Evolutionary conservation across 2,888 invertebrate genomes (phyloP).

Genomic region (Synergus umbraculus): DNA sequence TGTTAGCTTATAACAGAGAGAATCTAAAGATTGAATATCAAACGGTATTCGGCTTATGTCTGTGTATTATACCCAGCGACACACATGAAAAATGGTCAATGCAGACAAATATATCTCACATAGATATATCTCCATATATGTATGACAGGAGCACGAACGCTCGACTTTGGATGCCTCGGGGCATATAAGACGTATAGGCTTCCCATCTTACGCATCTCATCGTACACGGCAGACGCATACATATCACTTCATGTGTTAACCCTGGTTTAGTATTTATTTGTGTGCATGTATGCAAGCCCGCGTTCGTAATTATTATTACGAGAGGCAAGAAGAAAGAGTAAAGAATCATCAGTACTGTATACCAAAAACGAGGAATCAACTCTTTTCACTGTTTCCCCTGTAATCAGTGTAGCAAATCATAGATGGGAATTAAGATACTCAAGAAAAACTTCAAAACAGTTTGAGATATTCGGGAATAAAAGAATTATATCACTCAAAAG

Average conservation of each 20-base stretch:
- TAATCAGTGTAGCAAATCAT: conserved; percentile 58
- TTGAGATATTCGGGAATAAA: background rate
- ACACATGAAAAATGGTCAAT: conserved; percentile 1
- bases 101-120: conserved; percentile 18
- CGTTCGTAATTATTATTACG: conserved; percentile 68
- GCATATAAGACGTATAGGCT: conserved; percentile 67
- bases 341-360: conserved; percentile 53
- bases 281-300: conserved; percentile 49
- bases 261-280: conserved; percentile 47
- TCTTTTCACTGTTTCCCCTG: conserved; percentile 65
- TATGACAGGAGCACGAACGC: conserved; percentile 58
- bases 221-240: conserved; percentile 63
- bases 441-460: background rate
- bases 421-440: background rate
- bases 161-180: conserved; percentile 62
- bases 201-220: conserved; percentile 69
- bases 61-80: background rate
- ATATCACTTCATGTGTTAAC: conserved; percentile 64
- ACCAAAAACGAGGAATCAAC: conserved; percentile 62
- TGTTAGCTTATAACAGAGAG: background rate
- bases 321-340: conserved; percentile 60
- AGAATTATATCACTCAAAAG: background rate
- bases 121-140: conserved; percentile 42
- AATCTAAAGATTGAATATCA: background rate
- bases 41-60: background rate